These are phyloP conservation scores for Eupithecia insigniata DNA, from an alignment of 2,888 invertebrate species.

Conservation along the genomic window DNA sequence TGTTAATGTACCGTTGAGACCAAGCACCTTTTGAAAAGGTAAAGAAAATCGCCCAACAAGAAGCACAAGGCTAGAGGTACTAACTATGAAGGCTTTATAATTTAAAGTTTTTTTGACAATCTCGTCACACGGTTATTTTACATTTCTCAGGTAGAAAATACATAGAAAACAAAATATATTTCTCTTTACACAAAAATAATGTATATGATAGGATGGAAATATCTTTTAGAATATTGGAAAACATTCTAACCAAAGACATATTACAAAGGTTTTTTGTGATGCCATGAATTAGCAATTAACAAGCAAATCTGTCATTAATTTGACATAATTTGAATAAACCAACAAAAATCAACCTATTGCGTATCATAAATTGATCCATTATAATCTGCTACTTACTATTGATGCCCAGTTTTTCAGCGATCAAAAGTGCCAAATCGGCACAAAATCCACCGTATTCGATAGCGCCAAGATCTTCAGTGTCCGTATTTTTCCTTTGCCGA, in stretches of 20 bases:
- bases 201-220: not conserved
- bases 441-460: conserved; percentile 92
- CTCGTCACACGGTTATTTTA: too few species aligned
- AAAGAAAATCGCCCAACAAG: too few species aligned
- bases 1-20: not conserved
- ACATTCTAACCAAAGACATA: not conserved
- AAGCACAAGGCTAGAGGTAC: too few species aligned
- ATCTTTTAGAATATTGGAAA: not conserved
- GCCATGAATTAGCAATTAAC: not conserved
- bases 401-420: conserved; percentile 91
- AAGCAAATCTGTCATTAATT: not conserved
- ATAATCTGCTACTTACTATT: conserved; percentile 87
- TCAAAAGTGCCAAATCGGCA: conserved; percentile 93
- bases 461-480: not conserved
- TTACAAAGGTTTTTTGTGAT: not conserved
- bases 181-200: not conserved
- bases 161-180: not conserved
- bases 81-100: too few species aligned
- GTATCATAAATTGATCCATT: not conserved
- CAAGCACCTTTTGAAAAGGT: not conserved
- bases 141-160: not conserved
- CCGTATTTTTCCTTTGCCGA: not conserved
- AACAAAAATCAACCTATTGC: not conserved
- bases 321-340: not conserved
- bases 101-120: too few species aligned